A percentile compares a stretch with the other conserved stretches of the same genome.
These are phyloP conservation scores for Mastomys natalensis DNA, from an alignment of 2,113 vertebrate species.

Conservation along the genomic window DNA sequence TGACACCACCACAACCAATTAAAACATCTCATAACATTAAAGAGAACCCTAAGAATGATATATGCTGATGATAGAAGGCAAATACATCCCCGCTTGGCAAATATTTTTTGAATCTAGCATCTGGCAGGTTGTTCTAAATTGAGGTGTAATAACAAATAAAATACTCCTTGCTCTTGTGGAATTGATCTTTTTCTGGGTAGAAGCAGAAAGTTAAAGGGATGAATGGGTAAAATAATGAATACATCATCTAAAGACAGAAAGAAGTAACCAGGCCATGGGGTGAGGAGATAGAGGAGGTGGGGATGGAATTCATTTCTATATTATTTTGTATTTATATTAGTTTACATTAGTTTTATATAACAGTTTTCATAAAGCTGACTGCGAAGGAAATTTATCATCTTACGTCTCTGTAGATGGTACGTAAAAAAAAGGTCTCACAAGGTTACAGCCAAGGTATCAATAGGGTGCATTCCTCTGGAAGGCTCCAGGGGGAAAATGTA, in stretches of 20 bases:
- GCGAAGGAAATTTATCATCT: not conserved
- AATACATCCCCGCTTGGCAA: not conserved
- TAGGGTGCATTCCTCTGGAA: not conserved
- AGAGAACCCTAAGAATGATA: not conserved
- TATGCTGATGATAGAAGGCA: not conserved
- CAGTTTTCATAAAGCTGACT: not conserved
- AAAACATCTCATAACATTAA: not conserved
- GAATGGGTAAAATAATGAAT: not conserved
- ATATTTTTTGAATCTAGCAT: not conserved
- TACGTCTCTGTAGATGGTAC: not conserved
- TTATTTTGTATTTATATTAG: not conserved
- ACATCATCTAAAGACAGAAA: not conserved
- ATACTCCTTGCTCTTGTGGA: not conserved
- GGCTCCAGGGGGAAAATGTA: not conserved
- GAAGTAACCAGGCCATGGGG: not conserved
- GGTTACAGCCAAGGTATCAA: not conserved
- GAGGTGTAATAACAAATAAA: not conserved
- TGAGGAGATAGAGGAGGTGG: accelerated
- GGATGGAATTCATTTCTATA: not conserved
- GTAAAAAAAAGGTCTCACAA: not conserved
- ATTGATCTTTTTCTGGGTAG: not conserved
- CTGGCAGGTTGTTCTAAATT: not conserved
- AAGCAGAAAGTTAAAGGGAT: slow-evolving; percentile 14
- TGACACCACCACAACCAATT: not conserved
- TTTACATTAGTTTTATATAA: not conserved